Evolutionary conservation across 1,140 invertebrate species (phyloP), one percentile per base, ranked within the genome.

Genomic region (Heliconius hewitsoni): DNA sequence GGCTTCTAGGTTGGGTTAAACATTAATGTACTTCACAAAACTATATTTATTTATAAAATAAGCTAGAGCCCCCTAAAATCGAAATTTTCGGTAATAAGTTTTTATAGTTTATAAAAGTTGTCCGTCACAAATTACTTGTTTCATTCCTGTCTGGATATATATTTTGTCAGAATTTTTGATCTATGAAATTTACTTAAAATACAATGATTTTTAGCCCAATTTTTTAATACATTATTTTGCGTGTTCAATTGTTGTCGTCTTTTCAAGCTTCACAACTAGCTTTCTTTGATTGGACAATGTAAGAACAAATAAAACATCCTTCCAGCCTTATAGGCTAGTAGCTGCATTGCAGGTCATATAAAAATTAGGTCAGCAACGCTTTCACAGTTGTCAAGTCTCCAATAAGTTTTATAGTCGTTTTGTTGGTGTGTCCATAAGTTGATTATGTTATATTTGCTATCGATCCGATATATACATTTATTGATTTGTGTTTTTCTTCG

Each of bases 281-380:
- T 77, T 77, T 30, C 73, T 78, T 57, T 81, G 71, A 81, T 77
- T 77, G 73, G 60, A 55, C 19, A 77, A 77, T 77, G 72, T 46
- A 52, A 52, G 52, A 76, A 72, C 79, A 80, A 78, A 82, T 80
- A 78, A 80, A 83, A 76, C 46, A 57, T 78, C 66, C 76, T 81
- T 81, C 78, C 57, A 76, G 50, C 75, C 73, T 57, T 76, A 71
- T 83, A 80, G 78, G 77, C 82, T 79, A 73, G 86, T 81, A 73
- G 85, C 90, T 90, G 90, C 91, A 92, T 82, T 90, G 90, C 90
- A 90, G 91, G 84, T 89, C 82, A 83, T 86, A 88, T 82, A 91
- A 91, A 90, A 92, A 90, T 90, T 87, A 86, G 91, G 91, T 90
- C 90, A 91, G 81, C 55, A 78, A 82, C 71, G 71, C 71, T 81